Conservation (phyloP, 2,888 invertebrate species). For the Drosophila falleni region DNA sequence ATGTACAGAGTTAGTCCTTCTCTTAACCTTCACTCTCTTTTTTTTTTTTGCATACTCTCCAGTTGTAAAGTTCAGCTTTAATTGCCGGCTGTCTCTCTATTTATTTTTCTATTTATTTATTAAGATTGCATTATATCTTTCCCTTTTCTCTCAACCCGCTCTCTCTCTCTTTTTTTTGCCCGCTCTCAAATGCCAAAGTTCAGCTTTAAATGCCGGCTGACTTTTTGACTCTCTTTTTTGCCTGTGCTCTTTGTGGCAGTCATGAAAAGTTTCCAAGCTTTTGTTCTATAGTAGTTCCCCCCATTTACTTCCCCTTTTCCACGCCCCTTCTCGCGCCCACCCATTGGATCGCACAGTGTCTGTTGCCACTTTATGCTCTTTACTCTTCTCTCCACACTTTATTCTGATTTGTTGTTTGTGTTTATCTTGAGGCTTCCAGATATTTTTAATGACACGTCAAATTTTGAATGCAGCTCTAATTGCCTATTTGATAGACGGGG, state of each 20-base stretch:
- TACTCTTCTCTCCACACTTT: neutral
- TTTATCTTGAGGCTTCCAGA: neutral
- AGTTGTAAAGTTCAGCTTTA: constrained; percentile 2
- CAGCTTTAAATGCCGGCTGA: constrained; percentile 6
- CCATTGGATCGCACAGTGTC: neutral
- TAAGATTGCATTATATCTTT: neutral
- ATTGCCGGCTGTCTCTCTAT: constrained; percentile 1
- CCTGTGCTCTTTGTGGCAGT: neutral
- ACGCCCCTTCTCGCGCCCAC: neutral
- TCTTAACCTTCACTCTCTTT: neutral
- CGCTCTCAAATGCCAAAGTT: constrained; percentile 1
- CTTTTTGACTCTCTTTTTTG: neutral
- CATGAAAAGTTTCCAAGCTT: constrained; percentile 7
- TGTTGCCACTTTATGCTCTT: neutral
- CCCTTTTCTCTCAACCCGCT: neutral
- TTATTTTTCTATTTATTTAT: neutral
- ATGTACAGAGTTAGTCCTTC: neutral
- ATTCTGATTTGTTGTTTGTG: constrained; percentile 5
- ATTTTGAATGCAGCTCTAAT: constrained; percentile 53
- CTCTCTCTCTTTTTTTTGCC: neutral
- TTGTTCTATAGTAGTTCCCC: neutral
- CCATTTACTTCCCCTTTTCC: neutral
- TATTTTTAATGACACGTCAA: constrained; percentile 26
- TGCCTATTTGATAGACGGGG: constrained; percentile 14
- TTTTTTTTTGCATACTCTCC: neutral